phyloP scores from a whole-genome alignment of 2,888 invertebrate genomes.

The Scaptomyza parva region DNA sequence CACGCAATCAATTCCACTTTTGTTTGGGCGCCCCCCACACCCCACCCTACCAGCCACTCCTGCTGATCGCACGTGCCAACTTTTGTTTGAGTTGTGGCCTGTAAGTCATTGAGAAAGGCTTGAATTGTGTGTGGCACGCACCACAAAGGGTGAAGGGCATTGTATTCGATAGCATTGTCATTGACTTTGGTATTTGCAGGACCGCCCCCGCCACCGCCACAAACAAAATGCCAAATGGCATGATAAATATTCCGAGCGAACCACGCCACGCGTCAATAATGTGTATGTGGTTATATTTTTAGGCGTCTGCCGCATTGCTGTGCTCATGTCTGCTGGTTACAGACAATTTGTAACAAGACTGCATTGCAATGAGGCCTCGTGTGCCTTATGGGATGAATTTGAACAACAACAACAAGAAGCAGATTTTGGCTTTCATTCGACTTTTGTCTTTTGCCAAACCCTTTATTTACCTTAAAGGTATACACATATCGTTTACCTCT shows the following conservation, averaged over 20 bases:
- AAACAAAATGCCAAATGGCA: slow-evolving; percentile 40
- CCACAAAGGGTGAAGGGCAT: neutral
- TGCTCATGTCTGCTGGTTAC: slow-evolving; percentile 8
- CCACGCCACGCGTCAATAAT: slow-evolving; percentile 47
- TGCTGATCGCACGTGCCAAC: slow-evolving; percentile 60
- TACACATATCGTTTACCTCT: neutral
- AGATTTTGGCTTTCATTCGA: slow-evolving; percentile 4
- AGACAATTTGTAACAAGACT: slow-evolving; percentile 27
- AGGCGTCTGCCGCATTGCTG: slow-evolving; percentile 33
- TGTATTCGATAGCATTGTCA: slow-evolving; percentile 22
- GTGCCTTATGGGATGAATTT: slow-evolving; percentile 11
- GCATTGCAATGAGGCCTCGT: slow-evolving; percentile 13
- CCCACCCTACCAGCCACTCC: too few relatives aligned
- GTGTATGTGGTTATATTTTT: slow-evolving; percentile 35
- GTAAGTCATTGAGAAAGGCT: slow-evolving; percentile 47
- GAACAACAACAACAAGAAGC: neutral
- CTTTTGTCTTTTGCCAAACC: slow-evolving; percentile 16
- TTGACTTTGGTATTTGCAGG: slow-evolving; percentile 52
- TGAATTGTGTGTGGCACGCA: slow-evolving; percentile 44
- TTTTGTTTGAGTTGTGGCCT: slow-evolving; percentile 2
- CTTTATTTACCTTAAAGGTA: slow-evolving; percentile 26
- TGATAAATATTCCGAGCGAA: slow-evolving; percentile 61
- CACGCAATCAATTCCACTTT: slow-evolving; percentile 76
- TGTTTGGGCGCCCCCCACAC: slow-evolving; percentile 30
- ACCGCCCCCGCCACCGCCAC: too few relatives aligned